Percentiles rank a stretch among this genome's conserved stretches.
phyloP scores from a whole-genome alignment of 92 coral and sea anemone species.

The Bergia puertoricense region DNA sequence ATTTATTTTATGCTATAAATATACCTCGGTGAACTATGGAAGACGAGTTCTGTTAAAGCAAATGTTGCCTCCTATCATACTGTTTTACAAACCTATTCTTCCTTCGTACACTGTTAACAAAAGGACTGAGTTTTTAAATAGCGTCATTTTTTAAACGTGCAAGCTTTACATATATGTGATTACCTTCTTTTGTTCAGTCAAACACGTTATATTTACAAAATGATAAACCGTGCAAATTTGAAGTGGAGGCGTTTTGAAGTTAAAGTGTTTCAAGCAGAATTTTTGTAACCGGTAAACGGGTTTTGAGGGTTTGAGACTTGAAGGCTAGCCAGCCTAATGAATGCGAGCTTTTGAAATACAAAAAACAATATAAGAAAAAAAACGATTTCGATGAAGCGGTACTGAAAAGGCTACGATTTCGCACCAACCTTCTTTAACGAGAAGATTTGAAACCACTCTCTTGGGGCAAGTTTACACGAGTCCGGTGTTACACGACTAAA shows the following conservation, averaged over 20 bases:
- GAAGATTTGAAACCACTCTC: background rate
- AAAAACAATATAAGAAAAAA: too few species aligned
- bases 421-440: background rate
- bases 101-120: too few species aligned
- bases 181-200: background rate
- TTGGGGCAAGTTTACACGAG: too few species aligned
- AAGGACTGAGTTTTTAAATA: too few species aligned
- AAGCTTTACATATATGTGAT: background rate
- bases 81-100: too few species aligned
- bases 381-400: background rate
- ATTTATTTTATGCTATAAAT: background rate
- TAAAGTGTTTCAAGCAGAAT: too few species aligned
- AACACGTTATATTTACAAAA: background rate
- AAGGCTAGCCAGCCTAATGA: too few species aligned
- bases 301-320: background rate
- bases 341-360: background rate
- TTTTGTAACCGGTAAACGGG: background rate
- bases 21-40: background rate
- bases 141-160: background rate
- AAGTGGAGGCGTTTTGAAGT: background rate
- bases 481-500: too few species aligned
- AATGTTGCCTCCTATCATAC: background rate
- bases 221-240: background rate
- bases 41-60: background rate
- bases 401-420: background rate